Conservation (phyloP, 2,888 invertebrate species). For the Athetis lepigone region DNA sequence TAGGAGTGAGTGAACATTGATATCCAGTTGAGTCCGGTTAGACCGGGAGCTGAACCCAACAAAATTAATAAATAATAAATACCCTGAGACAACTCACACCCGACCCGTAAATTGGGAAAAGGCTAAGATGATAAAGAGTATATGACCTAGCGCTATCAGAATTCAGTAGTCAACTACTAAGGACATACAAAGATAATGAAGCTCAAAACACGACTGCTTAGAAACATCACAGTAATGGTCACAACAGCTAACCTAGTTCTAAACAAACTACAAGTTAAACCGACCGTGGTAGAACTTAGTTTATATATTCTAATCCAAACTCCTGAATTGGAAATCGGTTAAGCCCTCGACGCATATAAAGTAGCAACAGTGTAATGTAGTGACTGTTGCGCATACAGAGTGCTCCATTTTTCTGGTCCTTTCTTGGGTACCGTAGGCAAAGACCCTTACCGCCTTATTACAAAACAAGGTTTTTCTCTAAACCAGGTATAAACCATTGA, state of each 20-base stretch:
- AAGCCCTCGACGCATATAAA: slow-evolving; percentile 49
- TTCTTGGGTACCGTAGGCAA: not conserved
- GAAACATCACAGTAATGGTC: slow-evolving; percentile 10
- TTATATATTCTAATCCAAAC: slow-evolving; percentile 46
- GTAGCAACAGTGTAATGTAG: slow-evolving; percentile 28
- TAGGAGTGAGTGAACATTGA: too few species aligned
- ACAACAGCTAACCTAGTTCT: slow-evolving; percentile 26
- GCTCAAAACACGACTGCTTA: not conserved
- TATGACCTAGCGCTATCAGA: not conserved
- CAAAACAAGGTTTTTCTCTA: too few species aligned
- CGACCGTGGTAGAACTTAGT: slow-evolving; percentile 22
- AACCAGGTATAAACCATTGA: too few species aligned
- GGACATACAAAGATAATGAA: not conserved
- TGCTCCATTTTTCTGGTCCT: slow-evolving; percentile 13
- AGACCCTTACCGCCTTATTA: too few species aligned
- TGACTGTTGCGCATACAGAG: slow-evolving; percentile 17
- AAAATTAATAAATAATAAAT: too few species aligned
- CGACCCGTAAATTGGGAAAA: too few species aligned
- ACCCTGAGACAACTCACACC: too few species aligned
- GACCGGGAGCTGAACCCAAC: too few species aligned
- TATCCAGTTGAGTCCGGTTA: too few species aligned
- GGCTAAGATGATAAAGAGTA: too few species aligned
- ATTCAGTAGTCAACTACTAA: not conserved
- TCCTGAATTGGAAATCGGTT: slow-evolving; percentile 54
- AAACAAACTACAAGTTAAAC: slow-evolving; percentile 42